Percentiles rank a stretch among this genome's conserved stretches.
phyloP scores from a whole-genome alignment of 2,888 invertebrate genomes.

The Phaonia tiefii region DNA sequence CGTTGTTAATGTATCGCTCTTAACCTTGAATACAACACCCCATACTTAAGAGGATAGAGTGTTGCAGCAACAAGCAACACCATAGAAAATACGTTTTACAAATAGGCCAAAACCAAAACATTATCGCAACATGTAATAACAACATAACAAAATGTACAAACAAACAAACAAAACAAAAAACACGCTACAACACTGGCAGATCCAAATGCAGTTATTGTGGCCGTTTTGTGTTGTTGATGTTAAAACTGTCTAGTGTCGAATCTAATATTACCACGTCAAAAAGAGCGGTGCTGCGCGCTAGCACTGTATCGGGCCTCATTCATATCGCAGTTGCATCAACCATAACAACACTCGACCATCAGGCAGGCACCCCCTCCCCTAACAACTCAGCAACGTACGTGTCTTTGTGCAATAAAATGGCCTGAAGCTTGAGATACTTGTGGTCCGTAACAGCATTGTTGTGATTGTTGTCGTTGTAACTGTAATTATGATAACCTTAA shows the following conservation, averaged over 20 bases:
- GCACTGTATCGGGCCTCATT: neutral
- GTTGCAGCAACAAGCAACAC: neutral
- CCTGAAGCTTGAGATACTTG: too few relatives aligned
- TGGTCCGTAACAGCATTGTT: too few relatives aligned
- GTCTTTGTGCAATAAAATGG: too few relatives aligned
- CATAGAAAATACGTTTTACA: neutral
- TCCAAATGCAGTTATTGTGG: conserved; percentile 1
- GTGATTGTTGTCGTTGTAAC: too few relatives aligned
- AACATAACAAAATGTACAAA: neutral
- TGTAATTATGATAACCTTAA: conserved; percentile 32
- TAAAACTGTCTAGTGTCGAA: neutral
- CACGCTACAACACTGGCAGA: too few relatives aligned
- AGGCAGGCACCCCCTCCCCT: neutral
- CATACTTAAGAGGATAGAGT: neutral
- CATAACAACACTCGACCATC: neutral
- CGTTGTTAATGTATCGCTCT: conserved; percentile 23
- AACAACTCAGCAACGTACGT: neutral
- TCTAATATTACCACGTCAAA: conserved; percentile 37
- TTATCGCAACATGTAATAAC: neutral
- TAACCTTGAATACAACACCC: conserved; percentile 53
- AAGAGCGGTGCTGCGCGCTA: neutral
- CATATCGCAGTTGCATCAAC: conserved; percentile 4
- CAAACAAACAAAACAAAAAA: neutral
- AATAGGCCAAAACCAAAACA: neutral
- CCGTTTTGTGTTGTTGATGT: too few relatives aligned